Evolutionary conservation across 2,888 invertebrate genomes (phyloP), one percentile per base, ranked within the genome.

Genomic region (Oscheius onirici): DNA sequence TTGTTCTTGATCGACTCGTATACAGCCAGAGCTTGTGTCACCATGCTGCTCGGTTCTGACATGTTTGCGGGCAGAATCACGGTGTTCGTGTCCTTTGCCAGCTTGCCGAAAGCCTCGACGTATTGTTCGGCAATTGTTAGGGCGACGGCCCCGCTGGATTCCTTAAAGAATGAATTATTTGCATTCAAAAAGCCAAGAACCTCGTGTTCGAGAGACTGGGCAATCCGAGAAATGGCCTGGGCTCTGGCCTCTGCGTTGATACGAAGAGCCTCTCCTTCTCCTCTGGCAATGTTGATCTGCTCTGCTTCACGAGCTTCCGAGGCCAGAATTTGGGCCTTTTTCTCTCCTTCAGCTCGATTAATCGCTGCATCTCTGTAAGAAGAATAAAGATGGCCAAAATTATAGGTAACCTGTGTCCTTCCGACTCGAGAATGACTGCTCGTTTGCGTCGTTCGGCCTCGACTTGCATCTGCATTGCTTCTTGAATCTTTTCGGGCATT

Each of bases 391-490:
- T n/a, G n/a, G n/a, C n/a, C n/a, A n/a, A n/a, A n/a, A n/a, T n/a
- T n/a, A n/a, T n/a, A n/a, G n/a, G n/a, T n/a, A n/a, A 70, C 70
- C 70, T 61, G 44, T 70, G 80, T 82, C 90, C 90, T 90, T 99
- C 99, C 0, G 97, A 97, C 88, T 99, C 97, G 77, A 99, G 90
- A 86, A 99, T 94, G 17, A 95, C 93, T 0, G 99, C 99, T 79
- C 99, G 91, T 88, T 99, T 99, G 87, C 93, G 92, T 68, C 99
- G 90, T 88, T 99, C 99, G 0, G 99, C 99, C 89, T 99, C 97
- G 0, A 99, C 99, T 90, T 99, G 99, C 96, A 97, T 97, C 89
- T 99, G 99, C 99, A 99, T 99, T 0, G 99, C 99, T 89, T 97
- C 97, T 87, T 97, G 95, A 0, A 99, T 93, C 83, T 96, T 92